Evolutionary conservation across 2,113 vertebrate species (phyloP).

Genomic region (Rhinopomastus cyanomelas): DNA sequence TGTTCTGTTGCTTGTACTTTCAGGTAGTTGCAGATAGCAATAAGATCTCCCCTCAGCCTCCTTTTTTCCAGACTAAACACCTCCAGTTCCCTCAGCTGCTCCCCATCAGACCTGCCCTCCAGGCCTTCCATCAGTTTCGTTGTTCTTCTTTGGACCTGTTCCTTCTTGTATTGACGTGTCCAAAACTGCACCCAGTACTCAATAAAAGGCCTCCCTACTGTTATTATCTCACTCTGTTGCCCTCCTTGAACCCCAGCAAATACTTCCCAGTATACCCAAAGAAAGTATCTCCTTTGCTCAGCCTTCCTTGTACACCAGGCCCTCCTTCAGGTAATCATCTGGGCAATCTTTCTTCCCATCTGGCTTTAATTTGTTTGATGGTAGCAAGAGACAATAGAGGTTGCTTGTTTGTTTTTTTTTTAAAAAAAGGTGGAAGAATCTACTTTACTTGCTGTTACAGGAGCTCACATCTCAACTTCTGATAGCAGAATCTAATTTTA

Average conservation of each 20-base stretch:
- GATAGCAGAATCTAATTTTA: neutral
- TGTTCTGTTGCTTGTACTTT: too few relatives aligned
- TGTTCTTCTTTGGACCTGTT: too few relatives aligned
- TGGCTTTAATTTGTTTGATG: neutral
- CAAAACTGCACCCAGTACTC: too few relatives aligned
- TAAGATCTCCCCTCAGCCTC: too few relatives aligned
- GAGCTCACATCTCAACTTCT: neutral
- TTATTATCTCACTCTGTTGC: neutral
- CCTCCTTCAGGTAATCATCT: neutral
- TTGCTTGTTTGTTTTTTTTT: neutral
- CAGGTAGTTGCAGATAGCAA: too few relatives aligned
- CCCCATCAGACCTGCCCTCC: too few relatives aligned
- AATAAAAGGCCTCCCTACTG: too few relatives aligned
- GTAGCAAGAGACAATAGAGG: neutral
- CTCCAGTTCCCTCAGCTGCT: too few relatives aligned
- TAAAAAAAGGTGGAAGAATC: neutral
- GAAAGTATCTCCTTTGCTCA: neutral
- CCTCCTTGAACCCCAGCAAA: neutral
- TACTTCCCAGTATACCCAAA: neutral
- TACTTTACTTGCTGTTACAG: neutral
- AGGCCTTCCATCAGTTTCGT: too few relatives aligned
- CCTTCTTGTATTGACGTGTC: too few relatives aligned
- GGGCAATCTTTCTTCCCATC: neutral
- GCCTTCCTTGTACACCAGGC: neutral
- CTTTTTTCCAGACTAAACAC: too few relatives aligned